phyloP scores from a whole-genome alignment of 2,888 invertebrate species.

The Eristalis tenax region DNA sequence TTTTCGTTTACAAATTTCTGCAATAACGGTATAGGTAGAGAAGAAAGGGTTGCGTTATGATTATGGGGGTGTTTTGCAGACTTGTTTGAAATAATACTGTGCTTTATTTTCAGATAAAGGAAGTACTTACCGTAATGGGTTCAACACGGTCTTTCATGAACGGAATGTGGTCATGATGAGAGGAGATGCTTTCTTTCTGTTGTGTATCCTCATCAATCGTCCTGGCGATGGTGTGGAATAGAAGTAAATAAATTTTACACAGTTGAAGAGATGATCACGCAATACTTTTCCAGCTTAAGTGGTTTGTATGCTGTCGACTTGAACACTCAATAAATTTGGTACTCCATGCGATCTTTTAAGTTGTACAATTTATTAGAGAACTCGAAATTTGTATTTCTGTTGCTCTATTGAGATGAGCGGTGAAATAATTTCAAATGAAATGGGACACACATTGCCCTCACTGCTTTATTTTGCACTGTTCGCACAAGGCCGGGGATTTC shows the following conservation, averaged over 20 bases:
- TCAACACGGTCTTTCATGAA: conserved; percentile 5
- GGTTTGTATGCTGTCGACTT: neutral
- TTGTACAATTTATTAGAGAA: too few relatives aligned
- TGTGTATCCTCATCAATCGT: conserved; percentile 2
- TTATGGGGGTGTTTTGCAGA: neutral
- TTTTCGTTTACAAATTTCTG: conserved; percentile 38
- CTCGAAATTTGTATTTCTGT: too few relatives aligned
- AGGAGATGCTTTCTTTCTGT: neutral
- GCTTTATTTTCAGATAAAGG: conserved; percentile 31
- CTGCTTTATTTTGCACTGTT: too few relatives aligned
- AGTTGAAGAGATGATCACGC: neutral
- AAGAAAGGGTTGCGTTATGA: neutral
- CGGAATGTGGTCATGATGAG: conserved; percentile 18
- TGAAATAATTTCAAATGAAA: too few relatives aligned
- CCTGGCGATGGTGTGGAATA: neutral
- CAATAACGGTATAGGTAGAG: neutral
- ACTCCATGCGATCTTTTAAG: too few relatives aligned
- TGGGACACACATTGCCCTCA: too few relatives aligned
- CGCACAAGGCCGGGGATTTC: too few relatives aligned
- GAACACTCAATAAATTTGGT: too few relatives aligned
- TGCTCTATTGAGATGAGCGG: too few relatives aligned
- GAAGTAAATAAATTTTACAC: neutral
- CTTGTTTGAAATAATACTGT: conserved; percentile 7
- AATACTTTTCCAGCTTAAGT: neutral
- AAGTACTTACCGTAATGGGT: conserved; percentile 24